Evolutionary conservation across 2,888 invertebrate genomes (phyloP), one percentile per base, ranked within the genome.

Genomic region (Dynastes maya): DNA sequence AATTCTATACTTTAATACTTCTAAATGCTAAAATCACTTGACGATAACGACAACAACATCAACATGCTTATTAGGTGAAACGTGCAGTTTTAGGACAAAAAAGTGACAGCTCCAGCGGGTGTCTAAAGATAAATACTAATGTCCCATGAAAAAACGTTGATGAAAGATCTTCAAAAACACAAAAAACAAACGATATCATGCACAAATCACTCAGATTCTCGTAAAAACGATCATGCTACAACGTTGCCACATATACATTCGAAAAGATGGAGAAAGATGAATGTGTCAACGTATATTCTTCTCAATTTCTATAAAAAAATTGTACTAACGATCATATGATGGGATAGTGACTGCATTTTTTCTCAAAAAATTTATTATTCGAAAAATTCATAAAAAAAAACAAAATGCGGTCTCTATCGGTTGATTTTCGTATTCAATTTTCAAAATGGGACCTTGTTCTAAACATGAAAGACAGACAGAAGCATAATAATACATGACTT

Each of bases 381-480:
- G 8, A 22, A 13, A 16, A 16, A 11, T 29, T 1, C 53, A n/a
- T n/a, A 51, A 2, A 16, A 58, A 2, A 4, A 58, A 58, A 22
- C 9, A n/a, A 55, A 61, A 29, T 61, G 29, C 29, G 61, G 3
- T 9, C 22, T 29, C n/a, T 27, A 61, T 8, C 29, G 29, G 29
- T 13, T 27, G 29, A 63, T 51, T 68, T 27, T 68, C n/a, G 16
- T 40, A 67, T 40, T 67, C 11, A 8, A 63, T 9, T 63, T 29
- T 63, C 32, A 32, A 32, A 63, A 74, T 61, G 72, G 72, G 72
- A 61, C 61, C 40, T 29, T 68, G 29, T 51, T 53, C 55, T 58
- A 74, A 74, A 74, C 72, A 74, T 27, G 72, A 74, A 74, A 74
- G 72, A 74, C 72, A 74, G 72, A 74, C 72, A 74, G 72, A 74